Evolutionary conservation across 2,797 vertebrate species (phyloP).

Genomic region (Lycodopsis pacificus): DNA sequence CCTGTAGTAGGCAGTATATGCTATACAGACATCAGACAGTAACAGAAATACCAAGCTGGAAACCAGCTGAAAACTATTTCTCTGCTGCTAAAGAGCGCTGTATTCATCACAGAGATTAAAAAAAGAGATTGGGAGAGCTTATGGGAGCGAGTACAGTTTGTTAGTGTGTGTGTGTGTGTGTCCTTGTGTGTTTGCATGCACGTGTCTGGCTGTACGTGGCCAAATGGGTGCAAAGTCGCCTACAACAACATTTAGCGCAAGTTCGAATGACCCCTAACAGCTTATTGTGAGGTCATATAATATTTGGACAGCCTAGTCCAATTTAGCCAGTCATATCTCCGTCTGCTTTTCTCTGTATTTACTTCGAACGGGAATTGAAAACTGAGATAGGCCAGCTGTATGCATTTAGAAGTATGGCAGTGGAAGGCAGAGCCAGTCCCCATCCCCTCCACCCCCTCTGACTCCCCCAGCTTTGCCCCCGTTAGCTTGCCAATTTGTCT

Average conservation of each 20-base stretch:
- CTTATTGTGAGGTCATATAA: conserved; percentile 70
- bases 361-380: conserved; percentile 76
- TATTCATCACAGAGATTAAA: conserved; percentile 60
- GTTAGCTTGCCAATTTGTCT: conserved; percentile 65
- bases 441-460: not conserved
- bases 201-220: conserved; percentile 32
- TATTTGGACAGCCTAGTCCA: conserved; percentile 80
- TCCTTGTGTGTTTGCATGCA: conserved; percentile 44
- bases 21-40: conserved; percentile 39
- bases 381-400: conserved; percentile 76
- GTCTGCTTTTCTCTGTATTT: conserved; percentile 75
- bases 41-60: conserved; percentile 59
- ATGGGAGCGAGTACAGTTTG: conserved; percentile 19
- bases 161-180: conserved; percentile 41
- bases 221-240: conserved; percentile 56
- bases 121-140: conserved; percentile 58
- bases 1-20: conserved; percentile 40
- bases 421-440: conserved; percentile 45
- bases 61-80: conserved; percentile 72
- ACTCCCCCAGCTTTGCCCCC: conserved; percentile 33
- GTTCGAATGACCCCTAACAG: conserved; percentile 77
- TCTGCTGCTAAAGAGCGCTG: conserved; percentile 55
- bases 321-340: conserved; percentile 78
- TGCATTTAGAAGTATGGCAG: conserved; percentile 76
- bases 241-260: conserved; percentile 70